Evolutionary conservation across 2,113 vertebrate genomes (phyloP).

Genomic region (Hippocampus comes): DNA sequence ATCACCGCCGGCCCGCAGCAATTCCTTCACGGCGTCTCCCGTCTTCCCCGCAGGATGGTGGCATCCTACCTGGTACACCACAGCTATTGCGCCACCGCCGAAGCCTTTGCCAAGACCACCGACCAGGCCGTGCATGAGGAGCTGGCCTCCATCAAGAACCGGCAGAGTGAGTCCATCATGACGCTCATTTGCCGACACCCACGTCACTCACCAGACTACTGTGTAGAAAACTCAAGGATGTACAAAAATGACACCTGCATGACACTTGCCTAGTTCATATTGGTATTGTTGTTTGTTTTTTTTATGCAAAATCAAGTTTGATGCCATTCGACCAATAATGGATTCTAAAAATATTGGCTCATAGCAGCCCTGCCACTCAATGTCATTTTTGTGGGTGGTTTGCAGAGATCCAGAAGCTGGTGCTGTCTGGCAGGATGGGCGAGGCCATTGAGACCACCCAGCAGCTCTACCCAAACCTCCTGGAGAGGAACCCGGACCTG

Average conservation of each 20-base stretch:
- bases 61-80: conserved; percentile 98
- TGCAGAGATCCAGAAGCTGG: conserved; percentile 98
- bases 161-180: conserved; percentile 85
- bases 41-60: conserved; percentile 83
- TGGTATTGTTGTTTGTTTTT: too few species aligned
- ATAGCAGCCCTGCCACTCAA: not conserved
- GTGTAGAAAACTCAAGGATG: too few species aligned
- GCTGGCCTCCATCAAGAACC: conserved; percentile 97
- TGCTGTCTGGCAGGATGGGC: conserved; percentile 97
- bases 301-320: too few species aligned
- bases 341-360: not conserved
- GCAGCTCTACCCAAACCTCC: conserved; percentile 95
- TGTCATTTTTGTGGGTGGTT: not conserved
- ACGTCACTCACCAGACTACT: not conserved
- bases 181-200: not conserved
- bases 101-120: conserved; percentile 97
- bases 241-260: too few species aligned
- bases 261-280: too few species aligned
- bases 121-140: conserved; percentile 98
- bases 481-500: conserved; percentile 98
- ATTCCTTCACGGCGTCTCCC: not conserved
- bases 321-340: too few species aligned
- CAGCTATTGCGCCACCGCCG: conserved; percentile 96
- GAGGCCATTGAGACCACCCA: conserved; percentile 99
- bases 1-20: too few species aligned